Evolutionary conservation across 2,888 invertebrate genomes (phyloP), one percentile per base, ranked within the genome.

Genomic region (Nowickia ferox): DNA sequence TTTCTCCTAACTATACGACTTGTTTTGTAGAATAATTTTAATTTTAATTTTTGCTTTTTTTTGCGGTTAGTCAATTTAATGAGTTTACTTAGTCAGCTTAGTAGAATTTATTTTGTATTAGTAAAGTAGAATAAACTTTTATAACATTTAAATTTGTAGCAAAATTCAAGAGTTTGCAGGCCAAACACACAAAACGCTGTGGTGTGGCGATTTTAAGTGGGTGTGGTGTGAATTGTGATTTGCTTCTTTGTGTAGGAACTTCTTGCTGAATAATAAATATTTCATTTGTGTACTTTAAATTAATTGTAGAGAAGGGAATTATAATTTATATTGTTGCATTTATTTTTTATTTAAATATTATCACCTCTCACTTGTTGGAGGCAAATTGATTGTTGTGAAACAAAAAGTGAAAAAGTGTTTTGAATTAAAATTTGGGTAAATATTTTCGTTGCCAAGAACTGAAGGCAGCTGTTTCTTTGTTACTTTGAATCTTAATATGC

Each of bases 221-320:
- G 82, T 77, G 82, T 83, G 82, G 40, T 76, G 75, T 68, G 63
- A 71, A 82, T 76, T 63, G 68, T 55, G 22, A 61, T 44, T 81
- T 51, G n/a, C n/a, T 30, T 51, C 5, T 9, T 53, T 53, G 11
- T 66, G 30, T 53, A 63, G 69, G 17, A 81, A 57, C 76, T 76
- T 55, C 76, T 74, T 30, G 48, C 13, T 48, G 55, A 51, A 61
- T n/a, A 1, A 59, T 17, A 48, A 1, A 59, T 17, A 48, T 38
- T 51, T 65, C 38, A 13, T 69, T 63, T 53, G 40, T 66, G 57
- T 68, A 68, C 15, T 51, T 55, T 44, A 75, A 75, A 65, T 85
- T 82, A 79, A 79, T 82, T 78, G 46, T 71, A 71, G 63, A 59
- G 78, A 85, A 82, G 85, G 82, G 82, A 82, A 48, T 59, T 53